A percentile compares a stretch with the other conserved stretches of the same genome.
Evolutionary conservation across 2,797 vertebrate genomes (phyloP).

Genomic region (Rousettus madagascariensis): DNA sequence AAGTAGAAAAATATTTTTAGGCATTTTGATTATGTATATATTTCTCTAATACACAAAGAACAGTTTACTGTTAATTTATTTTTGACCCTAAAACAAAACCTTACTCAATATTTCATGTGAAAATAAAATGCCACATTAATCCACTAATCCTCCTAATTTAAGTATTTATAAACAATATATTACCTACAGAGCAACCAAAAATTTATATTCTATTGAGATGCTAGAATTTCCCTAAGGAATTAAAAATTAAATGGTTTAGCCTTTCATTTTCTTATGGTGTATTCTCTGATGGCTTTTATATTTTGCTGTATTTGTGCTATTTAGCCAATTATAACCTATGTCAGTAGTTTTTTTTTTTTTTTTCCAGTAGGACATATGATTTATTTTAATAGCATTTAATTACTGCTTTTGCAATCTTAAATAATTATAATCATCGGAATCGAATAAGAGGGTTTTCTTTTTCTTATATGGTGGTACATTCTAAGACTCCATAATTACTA

Average conservation of each 20-base stretch:
- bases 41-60: background rate
- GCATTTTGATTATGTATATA: background rate
- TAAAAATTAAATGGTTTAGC: background rate
- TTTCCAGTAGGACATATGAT: background rate
- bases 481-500: background rate
- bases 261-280: background rate
- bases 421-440: background rate
- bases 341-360: background rate
- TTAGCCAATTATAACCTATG: background rate
- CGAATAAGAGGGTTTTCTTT: background rate
- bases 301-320: background rate
- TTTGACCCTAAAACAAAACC: constrained; percentile 62
- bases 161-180: constrained; percentile 64
- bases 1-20: background rate
- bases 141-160: constrained; percentile 62
- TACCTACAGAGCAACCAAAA: background rate
- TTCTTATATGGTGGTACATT: background rate
- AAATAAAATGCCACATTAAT: constrained; percentile 48
- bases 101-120: constrained; percentile 25
- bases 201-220: constrained; percentile 5
- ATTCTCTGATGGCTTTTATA: background rate
- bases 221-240: background rate
- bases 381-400: background rate
- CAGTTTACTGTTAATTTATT: constrained; percentile 66
- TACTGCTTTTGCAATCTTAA: background rate